Evolutionary conservation across 1,140 invertebrate species (phyloP).

Genomic region (Drosophila busckii): DNA sequence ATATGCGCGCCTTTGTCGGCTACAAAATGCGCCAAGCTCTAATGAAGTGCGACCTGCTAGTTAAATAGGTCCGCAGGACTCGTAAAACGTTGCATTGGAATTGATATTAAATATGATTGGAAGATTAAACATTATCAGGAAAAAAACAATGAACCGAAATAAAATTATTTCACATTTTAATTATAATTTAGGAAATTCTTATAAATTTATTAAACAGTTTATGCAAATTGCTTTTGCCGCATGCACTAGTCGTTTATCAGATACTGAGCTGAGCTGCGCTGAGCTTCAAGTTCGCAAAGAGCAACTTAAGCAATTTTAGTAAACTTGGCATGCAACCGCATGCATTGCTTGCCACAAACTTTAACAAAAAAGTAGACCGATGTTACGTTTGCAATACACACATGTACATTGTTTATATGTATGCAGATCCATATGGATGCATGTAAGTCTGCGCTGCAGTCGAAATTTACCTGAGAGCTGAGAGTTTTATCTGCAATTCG

Average conservation of each 20-base stretch:
- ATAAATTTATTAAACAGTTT: no score
- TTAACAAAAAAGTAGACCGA: no score
- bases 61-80: no score
- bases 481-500: conserved; percentile 22
- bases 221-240: conserved; percentile 21
- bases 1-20: conserved; percentile 54
- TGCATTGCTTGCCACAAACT: conserved; percentile 25
- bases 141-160: no score
- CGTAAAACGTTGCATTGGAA: no score
- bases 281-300: conserved; percentile 47
- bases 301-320: conserved; percentile 48
- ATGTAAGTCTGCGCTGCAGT: conserved; percentile 23
- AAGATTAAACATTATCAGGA: no score
- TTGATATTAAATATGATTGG: no score
- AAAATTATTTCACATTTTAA: no score
- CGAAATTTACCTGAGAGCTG: conserved; percentile 27
- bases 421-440: background rate
- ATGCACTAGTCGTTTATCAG: conserved; percentile 56
- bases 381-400: background rate
- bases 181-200: no score
- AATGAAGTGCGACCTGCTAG: conserved; percentile 36
- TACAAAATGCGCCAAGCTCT: conserved; percentile 32
- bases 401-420: background rate
- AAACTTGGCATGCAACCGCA: conserved; percentile 64
- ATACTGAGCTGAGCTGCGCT: no score